A percentile compares a stretch with the other conserved stretches of the same genome.
These are phyloP conservation scores for Phalacrocorax pelagicus DNA, from an alignment of 2,113 vertebrate species.

Conservation along the genomic window DNA sequence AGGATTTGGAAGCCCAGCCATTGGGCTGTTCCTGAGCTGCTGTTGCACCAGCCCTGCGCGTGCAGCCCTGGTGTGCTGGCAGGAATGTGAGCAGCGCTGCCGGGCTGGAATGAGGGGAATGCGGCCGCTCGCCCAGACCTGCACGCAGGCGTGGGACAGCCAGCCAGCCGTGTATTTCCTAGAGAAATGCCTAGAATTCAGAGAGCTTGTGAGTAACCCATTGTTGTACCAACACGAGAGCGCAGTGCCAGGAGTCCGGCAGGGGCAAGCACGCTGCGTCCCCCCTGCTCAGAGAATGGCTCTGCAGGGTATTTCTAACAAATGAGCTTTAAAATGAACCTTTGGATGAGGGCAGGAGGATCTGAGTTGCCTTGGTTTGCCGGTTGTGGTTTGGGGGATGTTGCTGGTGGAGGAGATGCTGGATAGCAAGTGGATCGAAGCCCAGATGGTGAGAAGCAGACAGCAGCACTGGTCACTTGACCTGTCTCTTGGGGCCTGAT, in stretches of 20 bases:
- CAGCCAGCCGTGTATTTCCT: background rate
- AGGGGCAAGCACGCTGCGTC: background rate
- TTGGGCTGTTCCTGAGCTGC: background rate
- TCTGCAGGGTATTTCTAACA: background rate
- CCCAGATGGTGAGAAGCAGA: background rate
- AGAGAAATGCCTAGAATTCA: slow-evolving; percentile 23
- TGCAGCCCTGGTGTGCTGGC: background rate
- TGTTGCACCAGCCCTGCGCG: background rate
- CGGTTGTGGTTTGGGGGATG: background rate
- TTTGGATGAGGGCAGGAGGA: background rate
- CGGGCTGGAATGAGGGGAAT: slow-evolving; percentile 54
- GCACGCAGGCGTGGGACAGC: slow-evolving; percentile 18
- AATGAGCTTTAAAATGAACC: background rate
- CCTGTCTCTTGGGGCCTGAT: background rate
- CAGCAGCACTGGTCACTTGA: background rate
- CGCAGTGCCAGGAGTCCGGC: background rate
- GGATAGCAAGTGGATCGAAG: background rate
- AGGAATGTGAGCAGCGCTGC: background rate
- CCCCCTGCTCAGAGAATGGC: background rate
- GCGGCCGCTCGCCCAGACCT: background rate
- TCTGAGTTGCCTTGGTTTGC: background rate
- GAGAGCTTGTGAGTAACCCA: background rate
- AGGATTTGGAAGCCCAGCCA: background rate
- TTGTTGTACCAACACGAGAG: background rate
- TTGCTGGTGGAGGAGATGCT: background rate